A percentile compares a stretch with the other conserved stretches of the same genome.
Conservation (phyloP, 2,888 invertebrate species). For the Molorchus minor region DNA sequence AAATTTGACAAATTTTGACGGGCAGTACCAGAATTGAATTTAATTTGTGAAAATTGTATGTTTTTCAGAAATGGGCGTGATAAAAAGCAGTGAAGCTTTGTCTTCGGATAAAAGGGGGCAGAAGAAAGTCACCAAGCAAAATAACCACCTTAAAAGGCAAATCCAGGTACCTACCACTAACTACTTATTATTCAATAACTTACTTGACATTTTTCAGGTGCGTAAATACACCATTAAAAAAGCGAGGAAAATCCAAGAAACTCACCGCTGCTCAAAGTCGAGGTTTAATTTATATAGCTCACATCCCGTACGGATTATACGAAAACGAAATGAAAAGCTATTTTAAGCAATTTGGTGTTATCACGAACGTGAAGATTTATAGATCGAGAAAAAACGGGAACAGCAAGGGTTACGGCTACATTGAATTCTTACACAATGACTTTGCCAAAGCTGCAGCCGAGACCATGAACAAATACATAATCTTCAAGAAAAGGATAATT, state of each 20-base stretch:
- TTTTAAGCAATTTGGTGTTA: conserved; percentile 91
- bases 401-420: conserved; percentile 88
- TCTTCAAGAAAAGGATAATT: conserved; percentile 91
- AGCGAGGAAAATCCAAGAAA: conserved; percentile 33
- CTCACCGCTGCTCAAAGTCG: conserved; percentile 50
- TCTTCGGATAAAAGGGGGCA: conserved; percentile 61
- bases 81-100: conserved; percentile 40
- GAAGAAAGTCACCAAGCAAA: conserved; percentile 66
- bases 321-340: conserved; percentile 84
- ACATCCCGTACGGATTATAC: conserved; percentile 95
- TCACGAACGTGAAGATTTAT: conserved; percentile 80
- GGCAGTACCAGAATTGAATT: no score
- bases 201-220: no score
- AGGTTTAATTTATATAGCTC: conserved; percentile 79
- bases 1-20: no score
- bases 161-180: no score
- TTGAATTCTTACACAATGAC: conserved; percentile 84
- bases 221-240: no score
- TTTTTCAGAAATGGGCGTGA: conserved; percentile 35
- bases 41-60: no score
- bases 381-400: conserved; percentile 84
- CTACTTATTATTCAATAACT: neutral
- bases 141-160: conserved; percentile 66
- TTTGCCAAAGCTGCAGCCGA: conserved; percentile 95
- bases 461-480: conserved; percentile 97